Evolutionary conservation across 2,113 vertebrate genomes (phyloP), one percentile per base, ranked within the genome.

Genomic region (Pelmatolapia mariae): DNA sequence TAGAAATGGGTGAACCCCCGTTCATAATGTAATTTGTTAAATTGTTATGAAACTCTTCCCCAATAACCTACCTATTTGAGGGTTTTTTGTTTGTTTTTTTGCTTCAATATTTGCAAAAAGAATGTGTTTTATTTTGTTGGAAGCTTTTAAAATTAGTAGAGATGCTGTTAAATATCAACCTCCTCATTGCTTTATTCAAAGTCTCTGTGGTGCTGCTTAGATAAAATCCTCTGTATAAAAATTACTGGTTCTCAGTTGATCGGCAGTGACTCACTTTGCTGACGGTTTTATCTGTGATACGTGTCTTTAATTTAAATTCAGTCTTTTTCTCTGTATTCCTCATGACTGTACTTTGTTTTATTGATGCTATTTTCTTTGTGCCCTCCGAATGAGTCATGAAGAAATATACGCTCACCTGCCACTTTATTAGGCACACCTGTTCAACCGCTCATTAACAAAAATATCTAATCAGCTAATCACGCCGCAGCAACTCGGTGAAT

Each of bases 231-330:
- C 29, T 43, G 15, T 29, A 57, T 22, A 84, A 52, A 86, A 86
- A 90, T 61, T 2, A 57, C 8, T 80, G 50, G 8, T 66, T 63
- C 19, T 71, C 82, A 40, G 22, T 19, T 66, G 40, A 59, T 19
- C 53, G 45, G 54, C 81, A 83, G 84, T 26, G 33, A 52, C 45
- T 56, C 8, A 22, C 38, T 81, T 45, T 24, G 33, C 36, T 84
- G 76, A 84, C 31, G 68, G 40, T 81, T 83, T 73, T 7, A 71
- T 68, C 7, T 47, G 33, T 1, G 22, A 50, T 40, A 22, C 33
- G 4, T 84, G 63, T 45, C 50, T 56, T 22, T 56, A 19, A 63
- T 63, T 85, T 43, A 83, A 83, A 87, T 83, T n/a, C 22, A 52
- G 80, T 56, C 38, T 26, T 36, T 2, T 22, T 18, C 43, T 56